Evolutionary conservation across 1,140 invertebrate species (phyloP).

Genomic region (Drosophila lini): DNA sequence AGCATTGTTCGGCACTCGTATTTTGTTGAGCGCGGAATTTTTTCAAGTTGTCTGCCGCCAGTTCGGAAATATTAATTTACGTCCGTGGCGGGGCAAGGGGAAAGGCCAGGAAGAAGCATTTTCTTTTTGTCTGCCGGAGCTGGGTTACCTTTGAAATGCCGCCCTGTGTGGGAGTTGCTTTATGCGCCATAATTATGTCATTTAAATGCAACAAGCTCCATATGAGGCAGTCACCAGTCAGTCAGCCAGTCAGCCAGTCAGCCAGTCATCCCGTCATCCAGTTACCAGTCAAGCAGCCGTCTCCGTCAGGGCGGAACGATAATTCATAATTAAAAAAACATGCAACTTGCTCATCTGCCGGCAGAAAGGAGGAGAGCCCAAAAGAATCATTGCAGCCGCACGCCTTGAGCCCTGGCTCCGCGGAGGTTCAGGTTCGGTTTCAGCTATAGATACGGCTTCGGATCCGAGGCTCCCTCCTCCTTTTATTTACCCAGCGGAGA

Average conservation of each 20-base stretch:
- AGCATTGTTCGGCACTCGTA: conserved; percentile 38
- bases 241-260: conserved; percentile 34
- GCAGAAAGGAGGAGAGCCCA: conserved; percentile 28
- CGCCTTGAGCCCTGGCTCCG: conserved; percentile 58
- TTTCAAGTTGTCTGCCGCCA: conserved; percentile 71
- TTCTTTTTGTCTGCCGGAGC: conserved; percentile 24
- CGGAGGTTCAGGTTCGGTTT: conserved; percentile 29
- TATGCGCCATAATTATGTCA: conserved; percentile 81
- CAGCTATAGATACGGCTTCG: conserved; percentile 28
- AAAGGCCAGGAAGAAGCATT: conserved; percentile 4
- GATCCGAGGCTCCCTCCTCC: conserved; percentile 19
- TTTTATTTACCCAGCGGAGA: conserved; percentile 18
- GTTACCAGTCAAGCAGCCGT: conserved; percentile 35
- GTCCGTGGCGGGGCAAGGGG: not conserved
- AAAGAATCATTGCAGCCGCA: conserved; percentile 52
- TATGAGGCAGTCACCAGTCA: conserved; percentile 27
- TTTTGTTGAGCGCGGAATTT: conserved; percentile 52
- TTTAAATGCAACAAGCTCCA: conserved; percentile 80
- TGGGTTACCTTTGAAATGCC: conserved; percentile 57
- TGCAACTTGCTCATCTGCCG: conserved; percentile 66
- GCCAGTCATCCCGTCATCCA: conserved; percentile 39
- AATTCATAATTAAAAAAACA: conserved; percentile 81
- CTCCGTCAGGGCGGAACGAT: conserved; percentile 57
- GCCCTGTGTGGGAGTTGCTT: conserved; percentile 74
- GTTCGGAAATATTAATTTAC: conserved; percentile 66